A percentile compares a stretch with the other conserved stretches of the same genome.
Conservation (phyloP, 2,888 invertebrate genomes). For the Agriopis leucophaearia region DNA sequence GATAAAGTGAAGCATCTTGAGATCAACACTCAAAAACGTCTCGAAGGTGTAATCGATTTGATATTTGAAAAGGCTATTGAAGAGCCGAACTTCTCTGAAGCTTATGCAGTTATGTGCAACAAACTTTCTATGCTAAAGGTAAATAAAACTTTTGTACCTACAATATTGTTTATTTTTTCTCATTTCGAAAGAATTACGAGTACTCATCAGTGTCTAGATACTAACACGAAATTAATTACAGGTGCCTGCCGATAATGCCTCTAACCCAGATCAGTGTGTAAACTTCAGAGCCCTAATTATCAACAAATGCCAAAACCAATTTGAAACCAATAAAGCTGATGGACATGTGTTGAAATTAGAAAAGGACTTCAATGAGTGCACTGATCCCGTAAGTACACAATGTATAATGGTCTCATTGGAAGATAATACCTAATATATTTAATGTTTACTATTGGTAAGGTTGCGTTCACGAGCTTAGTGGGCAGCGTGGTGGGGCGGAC, state of each 20-base stretch:
- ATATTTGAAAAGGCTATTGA: slow-evolving; percentile 98
- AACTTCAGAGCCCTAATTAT: slow-evolving; percentile 93
- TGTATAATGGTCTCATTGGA: background rate
- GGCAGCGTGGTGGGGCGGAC: too few relatives aligned
- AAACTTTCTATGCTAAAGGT: slow-evolving; percentile 90
- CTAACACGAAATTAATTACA: slow-evolving; percentile 50
- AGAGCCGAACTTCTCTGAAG: slow-evolving; percentile 97
- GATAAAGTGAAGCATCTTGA: slow-evolving; percentile 91
- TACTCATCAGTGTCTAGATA: background rate
- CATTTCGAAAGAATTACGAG: background rate
- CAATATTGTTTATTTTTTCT: background rate
- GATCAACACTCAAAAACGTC: slow-evolving; percentile 92
- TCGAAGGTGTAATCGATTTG: slow-evolving; percentile 94
- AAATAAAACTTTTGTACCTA: background rate
- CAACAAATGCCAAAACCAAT: slow-evolving; percentile 95
- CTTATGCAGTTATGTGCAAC: slow-evolving; percentile 95
- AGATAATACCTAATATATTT: too few relatives aligned
- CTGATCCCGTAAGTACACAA: slow-evolving; percentile 70
- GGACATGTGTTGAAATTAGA: slow-evolving; percentile 83
- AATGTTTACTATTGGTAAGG: too few relatives aligned
- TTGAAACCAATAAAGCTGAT: slow-evolving; percentile 93
- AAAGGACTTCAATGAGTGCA: slow-evolving; percentile 82
- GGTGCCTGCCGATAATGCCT: slow-evolving; percentile 73
- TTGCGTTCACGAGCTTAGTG: too few relatives aligned
- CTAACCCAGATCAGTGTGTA: slow-evolving; percentile 73